phyloP scores from a whole-genome alignment of 2,113 vertebrate species.

The Cervus canadensis region DNA sequence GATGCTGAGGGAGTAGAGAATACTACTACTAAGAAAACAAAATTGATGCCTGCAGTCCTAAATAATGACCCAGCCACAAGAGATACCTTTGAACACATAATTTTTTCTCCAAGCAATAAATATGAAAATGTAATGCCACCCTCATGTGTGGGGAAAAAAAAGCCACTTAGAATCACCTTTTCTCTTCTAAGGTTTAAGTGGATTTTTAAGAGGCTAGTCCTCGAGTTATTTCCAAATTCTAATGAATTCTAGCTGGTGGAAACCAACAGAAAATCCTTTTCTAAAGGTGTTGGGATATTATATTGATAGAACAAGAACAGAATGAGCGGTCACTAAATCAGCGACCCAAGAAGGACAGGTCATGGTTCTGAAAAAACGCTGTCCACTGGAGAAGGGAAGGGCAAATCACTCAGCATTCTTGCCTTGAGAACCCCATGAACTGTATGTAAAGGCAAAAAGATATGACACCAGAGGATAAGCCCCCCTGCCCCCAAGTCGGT shows the following conservation, averaged over 20 bases:
- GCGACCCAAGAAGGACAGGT: neutral
- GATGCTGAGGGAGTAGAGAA: neutral
- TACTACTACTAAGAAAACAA: neutral
- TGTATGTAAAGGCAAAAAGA: neutral
- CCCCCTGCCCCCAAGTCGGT: neutral
- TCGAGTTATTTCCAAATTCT: constrained; percentile 20
- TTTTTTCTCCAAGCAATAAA: neutral
- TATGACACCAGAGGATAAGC: neutral
- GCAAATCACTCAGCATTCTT: neutral
- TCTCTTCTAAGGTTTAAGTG: neutral
- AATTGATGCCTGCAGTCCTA: neutral
- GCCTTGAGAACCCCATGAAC: neutral
- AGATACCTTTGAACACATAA: neutral
- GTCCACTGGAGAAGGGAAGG: neutral
- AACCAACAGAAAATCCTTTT: constrained; percentile 8
- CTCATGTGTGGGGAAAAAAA: neutral
- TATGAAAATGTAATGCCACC: neutral
- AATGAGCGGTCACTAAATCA: constrained; percentile 21
- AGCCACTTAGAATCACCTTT: neutral
- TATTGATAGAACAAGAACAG: neutral
- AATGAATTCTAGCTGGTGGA: neutral
- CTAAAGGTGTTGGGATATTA: neutral
- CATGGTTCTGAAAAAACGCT: neutral
- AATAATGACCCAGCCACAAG: neutral
- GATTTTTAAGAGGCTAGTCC: neutral